Percentiles rank a stretch among this genome's conserved stretches.
phyloP scores from a whole-genome alignment of 2,888 invertebrate species.

The Ophioninae sp. region DNA sequence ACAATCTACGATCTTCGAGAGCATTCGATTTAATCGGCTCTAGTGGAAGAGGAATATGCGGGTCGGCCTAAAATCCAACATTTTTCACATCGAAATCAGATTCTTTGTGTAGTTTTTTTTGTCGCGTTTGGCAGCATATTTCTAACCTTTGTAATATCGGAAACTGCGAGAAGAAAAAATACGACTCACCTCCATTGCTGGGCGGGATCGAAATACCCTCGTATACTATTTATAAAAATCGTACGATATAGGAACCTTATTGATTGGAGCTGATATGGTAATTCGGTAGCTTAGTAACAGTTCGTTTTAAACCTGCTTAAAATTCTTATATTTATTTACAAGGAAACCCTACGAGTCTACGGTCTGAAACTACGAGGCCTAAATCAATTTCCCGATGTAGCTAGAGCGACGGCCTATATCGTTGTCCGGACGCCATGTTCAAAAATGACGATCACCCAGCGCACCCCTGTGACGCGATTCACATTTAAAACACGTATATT shows the following conservation, averaged over 20 bases:
- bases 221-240: slow-evolving; percentile 38
- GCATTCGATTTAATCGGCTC: slow-evolving; percentile 83
- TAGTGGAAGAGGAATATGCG: slow-evolving; percentile 82
- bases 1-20: slow-evolving; percentile 88
- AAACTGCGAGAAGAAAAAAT: neutral
- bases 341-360: slow-evolving; percentile 52
- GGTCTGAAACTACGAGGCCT: slow-evolving; percentile 44
- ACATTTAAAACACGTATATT: neutral
- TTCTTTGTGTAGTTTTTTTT: slow-evolving; percentile 1
- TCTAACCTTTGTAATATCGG: slow-evolving; percentile 38
- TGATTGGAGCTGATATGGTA: slow-evolving; percentile 42
- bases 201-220: slow-evolving; percentile 6
- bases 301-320: slow-evolving; percentile 11
- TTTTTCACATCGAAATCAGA: neutral
- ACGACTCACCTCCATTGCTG: slow-evolving; percentile 55
- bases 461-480: slow-evolving; percentile 10
- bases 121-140: neutral
- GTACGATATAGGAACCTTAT: slow-evolving; percentile 59
- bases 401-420: slow-evolving; percentile 19
- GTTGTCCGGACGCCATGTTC: slow-evolving; percentile 2
- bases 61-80: slow-evolving; percentile 55
- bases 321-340: slow-evolving; percentile 51
- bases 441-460: slow-evolving; percentile 27
- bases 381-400: slow-evolving; percentile 30
- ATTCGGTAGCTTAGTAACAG: slow-evolving; percentile 18